Evolutionary conservation across 1,140 invertebrate genomes (phyloP).

Genomic region (Lethocerus indicus): DNA sequence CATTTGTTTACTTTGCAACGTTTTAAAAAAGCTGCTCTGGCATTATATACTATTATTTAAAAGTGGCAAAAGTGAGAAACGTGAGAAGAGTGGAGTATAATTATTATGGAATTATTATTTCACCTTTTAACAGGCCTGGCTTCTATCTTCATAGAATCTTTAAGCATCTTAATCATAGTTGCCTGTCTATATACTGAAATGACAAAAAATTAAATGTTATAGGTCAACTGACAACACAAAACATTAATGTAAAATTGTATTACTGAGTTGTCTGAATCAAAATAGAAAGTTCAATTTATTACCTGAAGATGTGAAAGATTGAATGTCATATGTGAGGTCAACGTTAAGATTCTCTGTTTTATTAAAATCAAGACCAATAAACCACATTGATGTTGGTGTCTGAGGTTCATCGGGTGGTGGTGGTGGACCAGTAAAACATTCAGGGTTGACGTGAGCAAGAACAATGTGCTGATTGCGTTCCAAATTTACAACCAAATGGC

Average conservation of each 20-base stretch:
- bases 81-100: too few species aligned
- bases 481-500: constrained; percentile 77
- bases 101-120: too few species aligned
- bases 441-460: constrained; percentile 88
- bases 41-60: constrained; percentile 25
- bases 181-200: constrained; percentile 44
- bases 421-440: constrained; percentile 43
- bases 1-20: neutral
- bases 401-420: constrained; percentile 17
- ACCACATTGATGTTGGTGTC: constrained; percentile 64
- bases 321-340: constrained; percentile 85
- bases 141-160: constrained; percentile 84
- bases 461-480: constrained; percentile 84
- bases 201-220: constrained; percentile 10
- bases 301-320: constrained; percentile 67
- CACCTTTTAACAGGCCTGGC: constrained; percentile 31
- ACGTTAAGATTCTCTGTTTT: constrained; percentile 75
- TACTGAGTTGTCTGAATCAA: neutral
- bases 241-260: neutral
- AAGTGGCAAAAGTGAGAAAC: too few species aligned
- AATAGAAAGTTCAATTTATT: constrained; percentile 15
- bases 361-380: constrained; percentile 85
- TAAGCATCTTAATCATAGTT: constrained; percentile 54
- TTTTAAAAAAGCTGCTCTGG: constrained; percentile 28
- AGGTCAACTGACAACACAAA: neutral